Conservation (phyloP, 2,113 vertebrate species). For the Eulemur macaco region DNA sequence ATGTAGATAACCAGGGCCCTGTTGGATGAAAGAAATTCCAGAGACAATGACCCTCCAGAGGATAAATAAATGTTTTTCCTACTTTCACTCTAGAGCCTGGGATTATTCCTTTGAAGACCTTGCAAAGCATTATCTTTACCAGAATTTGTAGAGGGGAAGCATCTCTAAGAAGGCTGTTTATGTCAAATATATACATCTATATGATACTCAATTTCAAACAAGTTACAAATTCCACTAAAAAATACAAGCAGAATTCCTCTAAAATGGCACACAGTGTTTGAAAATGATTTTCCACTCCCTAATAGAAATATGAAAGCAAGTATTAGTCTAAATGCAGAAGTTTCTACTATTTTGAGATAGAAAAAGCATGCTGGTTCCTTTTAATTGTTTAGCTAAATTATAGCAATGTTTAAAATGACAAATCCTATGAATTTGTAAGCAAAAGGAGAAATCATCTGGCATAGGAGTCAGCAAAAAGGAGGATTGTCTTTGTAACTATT, state of each 20-base stretch:
- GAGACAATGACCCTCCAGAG: constrained; percentile 48
- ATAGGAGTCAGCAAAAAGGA: background rate
- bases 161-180: background rate
- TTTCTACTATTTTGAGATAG: background rate
- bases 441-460: background rate
- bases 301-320: background rate
- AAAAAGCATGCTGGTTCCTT: background rate
- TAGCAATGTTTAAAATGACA: background rate
- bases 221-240: background rate
- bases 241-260: background rate
- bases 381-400: background rate
- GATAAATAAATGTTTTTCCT: background rate
- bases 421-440: background rate
- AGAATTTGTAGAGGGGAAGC: background rate
- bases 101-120: background rate
- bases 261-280: background rate
- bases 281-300: background rate
- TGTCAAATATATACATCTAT: background rate
- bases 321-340: background rate
- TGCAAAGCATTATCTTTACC: constrained; percentile 32
- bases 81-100: background rate
- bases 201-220: background rate
- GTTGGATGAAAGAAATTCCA: constrained; percentile 62
- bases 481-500: background rate
- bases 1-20: background rate